A percentile compares a stretch with the other conserved stretches of the same genome.
Conservation (phyloP, 2,113 vertebrate species). For the Catharus fuscescens region DNA sequence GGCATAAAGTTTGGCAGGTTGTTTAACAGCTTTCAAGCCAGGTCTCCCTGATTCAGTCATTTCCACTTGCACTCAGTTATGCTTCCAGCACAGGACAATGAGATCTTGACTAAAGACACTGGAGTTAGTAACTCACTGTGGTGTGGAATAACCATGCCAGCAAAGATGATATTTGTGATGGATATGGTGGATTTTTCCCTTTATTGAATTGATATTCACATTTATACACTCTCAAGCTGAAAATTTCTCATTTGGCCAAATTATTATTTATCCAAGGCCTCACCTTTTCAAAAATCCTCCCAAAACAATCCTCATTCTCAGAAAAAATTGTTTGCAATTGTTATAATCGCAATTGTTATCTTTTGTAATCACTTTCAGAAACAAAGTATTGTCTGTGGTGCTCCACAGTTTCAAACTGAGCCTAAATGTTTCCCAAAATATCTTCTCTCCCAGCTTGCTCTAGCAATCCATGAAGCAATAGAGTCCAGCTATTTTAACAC, state of each 20-base stretch:
- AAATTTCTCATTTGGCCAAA: neutral
- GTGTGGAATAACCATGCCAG: neutral
- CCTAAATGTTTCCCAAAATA: neutral
- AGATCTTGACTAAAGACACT: neutral
- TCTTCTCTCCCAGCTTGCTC: neutral
- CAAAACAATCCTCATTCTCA: neutral
- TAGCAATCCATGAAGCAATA: neutral
- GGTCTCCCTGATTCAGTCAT: neutral
- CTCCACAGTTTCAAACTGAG: neutral
- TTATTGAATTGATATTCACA: neutral
- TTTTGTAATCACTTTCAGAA: neutral
- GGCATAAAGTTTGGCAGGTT: neutral
- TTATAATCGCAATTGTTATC: neutral
- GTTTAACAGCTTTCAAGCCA: neutral
- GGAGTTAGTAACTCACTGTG: neutral
- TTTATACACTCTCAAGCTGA: neutral
- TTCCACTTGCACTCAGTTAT: neutral
- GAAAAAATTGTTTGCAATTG: neutral
- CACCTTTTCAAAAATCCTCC: neutral
- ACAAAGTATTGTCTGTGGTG: neutral
- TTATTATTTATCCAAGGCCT: neutral
- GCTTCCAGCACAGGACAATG: neutral
- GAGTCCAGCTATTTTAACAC: neutral
- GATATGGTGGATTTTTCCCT: neutral
- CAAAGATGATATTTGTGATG: neutral